phyloP scores from a whole-genome alignment of 2,888 invertebrate species.

The Agapetus fuscipes region DNA sequence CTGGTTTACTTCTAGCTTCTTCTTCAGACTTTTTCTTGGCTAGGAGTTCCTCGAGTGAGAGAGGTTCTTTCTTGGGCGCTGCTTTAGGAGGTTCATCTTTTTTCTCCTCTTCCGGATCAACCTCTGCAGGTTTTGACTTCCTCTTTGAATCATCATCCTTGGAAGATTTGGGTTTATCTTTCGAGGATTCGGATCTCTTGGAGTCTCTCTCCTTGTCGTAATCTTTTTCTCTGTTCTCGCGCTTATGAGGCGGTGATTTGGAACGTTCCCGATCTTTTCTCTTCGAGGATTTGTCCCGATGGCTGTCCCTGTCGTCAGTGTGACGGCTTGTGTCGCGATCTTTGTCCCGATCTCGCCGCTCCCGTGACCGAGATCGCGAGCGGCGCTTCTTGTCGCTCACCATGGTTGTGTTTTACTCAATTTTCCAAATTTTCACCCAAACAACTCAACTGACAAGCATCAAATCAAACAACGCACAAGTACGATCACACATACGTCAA shows the following conservation, averaged over 20 bases:
- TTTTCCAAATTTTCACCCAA: no score
- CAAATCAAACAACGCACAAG: no score
- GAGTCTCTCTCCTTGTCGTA: conserved; percentile 31
- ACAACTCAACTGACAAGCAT: no score
- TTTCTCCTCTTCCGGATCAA: conserved; percentile 30
- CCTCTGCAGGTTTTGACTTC: conserved; percentile 26
- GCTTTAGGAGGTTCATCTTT: conserved; percentile 37
- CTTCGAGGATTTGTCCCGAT: conserved; percentile 25
- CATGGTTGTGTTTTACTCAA: no score
- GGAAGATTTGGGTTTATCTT: conserved; percentile 28
- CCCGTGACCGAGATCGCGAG: conserved; percentile 25
- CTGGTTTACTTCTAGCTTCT: conserved; percentile 90
- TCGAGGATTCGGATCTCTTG: conserved; percentile 30
- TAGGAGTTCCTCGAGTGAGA: conserved; percentile 91
- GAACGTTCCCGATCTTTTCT: conserved; percentile 25
- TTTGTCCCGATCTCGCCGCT: conserved; percentile 24
- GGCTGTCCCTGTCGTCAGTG: conserved; percentile 29
- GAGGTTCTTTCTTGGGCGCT: conserved; percentile 58
- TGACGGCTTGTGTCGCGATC: conserved; percentile 26
- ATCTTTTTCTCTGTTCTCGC: conserved; percentile 25
- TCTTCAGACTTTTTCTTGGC: conserved; percentile 96
- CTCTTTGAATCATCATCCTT: conserved; percentile 32
- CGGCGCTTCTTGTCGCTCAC: conserved; percentile 44
- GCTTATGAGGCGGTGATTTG: conserved; percentile 19
- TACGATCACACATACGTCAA: no score